Conservation (phyloP, 2,888 invertebrate genomes). For the Microchrysa polita region DNA sequence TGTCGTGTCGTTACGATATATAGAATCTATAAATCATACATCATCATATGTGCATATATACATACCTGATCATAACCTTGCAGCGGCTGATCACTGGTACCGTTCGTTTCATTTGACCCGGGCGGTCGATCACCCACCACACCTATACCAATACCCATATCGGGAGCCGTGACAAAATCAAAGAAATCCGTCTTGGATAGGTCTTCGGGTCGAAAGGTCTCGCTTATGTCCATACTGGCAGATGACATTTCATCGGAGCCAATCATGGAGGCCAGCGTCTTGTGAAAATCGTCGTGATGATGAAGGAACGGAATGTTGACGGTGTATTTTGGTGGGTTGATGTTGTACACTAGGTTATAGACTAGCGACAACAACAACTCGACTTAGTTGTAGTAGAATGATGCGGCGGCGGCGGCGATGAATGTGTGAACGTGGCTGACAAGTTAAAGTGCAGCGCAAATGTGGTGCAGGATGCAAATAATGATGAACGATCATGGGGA, state of each 20-base stretch:
- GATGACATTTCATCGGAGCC: constrained; percentile 64
- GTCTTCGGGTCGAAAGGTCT: constrained; percentile 81
- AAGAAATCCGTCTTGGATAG: constrained; percentile 89
- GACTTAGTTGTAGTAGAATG: no score
- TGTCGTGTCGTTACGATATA: background rate
- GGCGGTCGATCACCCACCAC: constrained; percentile 58
- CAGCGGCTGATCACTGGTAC: constrained; percentile 60
- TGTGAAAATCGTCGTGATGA: constrained; percentile 30
- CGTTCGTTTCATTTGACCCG: constrained; percentile 48
- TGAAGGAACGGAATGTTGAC: constrained; percentile 41
- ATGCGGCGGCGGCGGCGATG: no score
- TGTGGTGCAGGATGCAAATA: constrained; percentile 14
- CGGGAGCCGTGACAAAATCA: constrained; percentile 86
- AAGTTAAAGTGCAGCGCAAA: background rate
- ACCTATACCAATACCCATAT: constrained; percentile 67
- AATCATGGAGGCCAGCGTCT: constrained; percentile 56
- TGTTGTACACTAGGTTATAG: background rate
- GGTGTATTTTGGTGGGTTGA: background rate
- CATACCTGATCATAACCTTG: constrained; percentile 64
- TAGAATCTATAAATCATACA: no score
- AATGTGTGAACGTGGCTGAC: no score
- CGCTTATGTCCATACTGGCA: constrained; percentile 82
- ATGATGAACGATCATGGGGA: constrained; percentile 26
- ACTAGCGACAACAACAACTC: constrained; percentile 29
- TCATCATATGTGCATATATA: background rate